Conservation (phyloP, 2,888 invertebrate species). For the Lasioglossum calceatum region DNA sequence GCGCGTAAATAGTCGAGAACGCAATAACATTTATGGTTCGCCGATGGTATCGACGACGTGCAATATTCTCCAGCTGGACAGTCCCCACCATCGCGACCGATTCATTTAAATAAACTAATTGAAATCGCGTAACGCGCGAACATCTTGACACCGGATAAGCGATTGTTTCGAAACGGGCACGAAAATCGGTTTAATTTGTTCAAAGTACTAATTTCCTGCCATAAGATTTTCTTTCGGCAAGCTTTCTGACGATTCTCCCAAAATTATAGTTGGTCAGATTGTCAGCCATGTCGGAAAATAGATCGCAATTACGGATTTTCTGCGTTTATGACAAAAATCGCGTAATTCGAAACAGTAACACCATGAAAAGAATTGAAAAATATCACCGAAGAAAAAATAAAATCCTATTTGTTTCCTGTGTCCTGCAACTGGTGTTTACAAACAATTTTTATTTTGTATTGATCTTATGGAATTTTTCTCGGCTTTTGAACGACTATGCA, state of each 20-base stretch:
- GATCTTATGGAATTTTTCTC: neutral
- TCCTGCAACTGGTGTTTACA: neutral
- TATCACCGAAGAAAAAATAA: neutral
- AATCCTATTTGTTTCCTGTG: neutral
- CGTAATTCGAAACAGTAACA: neutral
- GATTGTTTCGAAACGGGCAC: neutral
- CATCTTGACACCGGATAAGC: neutral
- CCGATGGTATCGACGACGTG: constrained; percentile 41
- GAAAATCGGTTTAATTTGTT: neutral
- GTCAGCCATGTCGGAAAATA: neutral
- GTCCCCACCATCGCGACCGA: neutral
- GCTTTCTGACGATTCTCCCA: neutral
- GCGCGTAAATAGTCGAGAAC: constrained; percentile 46
- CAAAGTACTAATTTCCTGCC: too few species aligned
- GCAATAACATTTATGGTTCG: constrained; percentile 47
- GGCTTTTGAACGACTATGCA: neutral
- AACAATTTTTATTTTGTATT: neutral
- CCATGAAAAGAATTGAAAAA: neutral
- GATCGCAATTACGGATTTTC: neutral
- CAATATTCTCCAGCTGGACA: neutral
- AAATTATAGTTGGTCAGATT: neutral
- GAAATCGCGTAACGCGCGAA: neutral
- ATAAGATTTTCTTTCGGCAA: too few species aligned
- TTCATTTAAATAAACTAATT: neutral
- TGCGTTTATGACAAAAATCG: neutral